A percentile compares a stretch with the other conserved stretches of the same genome.
Evolutionary conservation across 2,113 vertebrate genomes (phyloP).

Genomic region (Pantherophis guttatus): DNA sequence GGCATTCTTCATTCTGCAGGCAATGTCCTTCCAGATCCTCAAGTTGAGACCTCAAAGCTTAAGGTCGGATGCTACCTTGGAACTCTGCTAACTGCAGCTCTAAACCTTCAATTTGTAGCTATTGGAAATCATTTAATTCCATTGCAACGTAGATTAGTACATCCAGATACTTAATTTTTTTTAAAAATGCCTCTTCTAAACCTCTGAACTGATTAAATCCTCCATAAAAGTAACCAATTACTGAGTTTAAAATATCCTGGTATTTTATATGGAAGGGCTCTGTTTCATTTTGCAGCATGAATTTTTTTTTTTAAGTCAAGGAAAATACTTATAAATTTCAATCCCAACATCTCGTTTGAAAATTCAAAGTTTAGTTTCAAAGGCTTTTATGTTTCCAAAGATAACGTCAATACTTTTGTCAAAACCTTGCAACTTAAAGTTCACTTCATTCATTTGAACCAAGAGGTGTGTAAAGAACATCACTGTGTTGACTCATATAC

Average conservation of each 20-base stretch:
- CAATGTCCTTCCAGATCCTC: not conserved
- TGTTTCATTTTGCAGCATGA: not conserved
- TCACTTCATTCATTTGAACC: not conserved
- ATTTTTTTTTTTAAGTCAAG: not conserved
- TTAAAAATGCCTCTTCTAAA: not conserved
- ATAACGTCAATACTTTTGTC: not conserved
- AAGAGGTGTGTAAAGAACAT: not conserved
- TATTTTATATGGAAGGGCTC: not conserved
- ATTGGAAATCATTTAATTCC: not conserved
- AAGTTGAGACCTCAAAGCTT: not conserved
- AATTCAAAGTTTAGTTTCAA: not conserved
- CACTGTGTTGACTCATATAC: not conserved
- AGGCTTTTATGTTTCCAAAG: not conserved
- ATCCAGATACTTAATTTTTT: not conserved
- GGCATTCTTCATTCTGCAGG: not conserved
- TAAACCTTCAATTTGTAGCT: not conserved
- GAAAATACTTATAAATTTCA: not conserved
- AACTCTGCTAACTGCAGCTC: not conserved
- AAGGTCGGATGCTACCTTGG: not conserved
- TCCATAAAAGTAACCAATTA: not conserved
- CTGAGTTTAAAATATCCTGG: no score
- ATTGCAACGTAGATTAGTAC: not conserved
- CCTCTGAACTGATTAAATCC: not conserved
- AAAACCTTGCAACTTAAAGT: not conserved
- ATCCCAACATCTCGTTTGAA: not conserved